These are phyloP conservation scores for Pegoplata infirma DNA, from an alignment of 2,888 invertebrate genomes.

Conservation along the genomic window DNA sequence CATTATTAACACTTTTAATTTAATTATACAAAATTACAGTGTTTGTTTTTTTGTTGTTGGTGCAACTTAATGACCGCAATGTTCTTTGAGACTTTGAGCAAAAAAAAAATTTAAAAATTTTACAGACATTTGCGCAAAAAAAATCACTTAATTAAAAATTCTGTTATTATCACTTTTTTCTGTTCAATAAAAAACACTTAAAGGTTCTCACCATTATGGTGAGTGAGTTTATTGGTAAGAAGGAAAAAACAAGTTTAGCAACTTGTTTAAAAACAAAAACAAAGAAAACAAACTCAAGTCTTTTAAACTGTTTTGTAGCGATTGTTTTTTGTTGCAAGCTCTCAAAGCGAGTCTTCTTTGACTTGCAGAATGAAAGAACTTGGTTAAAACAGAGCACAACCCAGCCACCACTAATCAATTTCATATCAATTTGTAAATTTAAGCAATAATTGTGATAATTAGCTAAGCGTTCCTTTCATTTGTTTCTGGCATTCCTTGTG, in stretches of 20 bases:
- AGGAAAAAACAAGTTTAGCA: conserved; percentile 48
- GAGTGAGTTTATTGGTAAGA: not conserved
- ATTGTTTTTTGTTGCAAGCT: not conserved
- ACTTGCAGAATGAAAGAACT: not conserved
- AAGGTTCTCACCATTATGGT: conserved; percentile 46
- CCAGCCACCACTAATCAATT: conserved; percentile 75
- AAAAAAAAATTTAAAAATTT: conserved; percentile 5
- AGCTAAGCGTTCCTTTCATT: conserved; percentile 66
- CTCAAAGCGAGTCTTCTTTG: conserved; percentile 6
- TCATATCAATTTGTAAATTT: conserved; percentile 78
- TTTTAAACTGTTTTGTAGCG: conserved; percentile 1
- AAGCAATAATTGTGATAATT: conserved; percentile 78
- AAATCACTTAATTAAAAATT: conserved; percentile 58
- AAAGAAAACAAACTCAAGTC: not conserved
- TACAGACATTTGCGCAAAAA: conserved; percentile 29
- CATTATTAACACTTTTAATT: conserved; percentile 58
- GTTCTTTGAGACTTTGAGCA: not conserved
- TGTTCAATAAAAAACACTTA: conserved; percentile 15
- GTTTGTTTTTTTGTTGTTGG: not conserved
- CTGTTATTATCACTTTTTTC: conserved; percentile 58
- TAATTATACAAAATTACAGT: conserved; percentile 46
- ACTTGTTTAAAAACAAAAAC: conserved; percentile 10
- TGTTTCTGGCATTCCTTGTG: conserved; percentile 31
- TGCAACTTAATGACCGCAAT: conserved; percentile 2
- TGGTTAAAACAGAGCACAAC: not conserved